Base-by-base conservation (phyloP, 2,113 vertebrate species). In the Orcinus orca region DNA sequence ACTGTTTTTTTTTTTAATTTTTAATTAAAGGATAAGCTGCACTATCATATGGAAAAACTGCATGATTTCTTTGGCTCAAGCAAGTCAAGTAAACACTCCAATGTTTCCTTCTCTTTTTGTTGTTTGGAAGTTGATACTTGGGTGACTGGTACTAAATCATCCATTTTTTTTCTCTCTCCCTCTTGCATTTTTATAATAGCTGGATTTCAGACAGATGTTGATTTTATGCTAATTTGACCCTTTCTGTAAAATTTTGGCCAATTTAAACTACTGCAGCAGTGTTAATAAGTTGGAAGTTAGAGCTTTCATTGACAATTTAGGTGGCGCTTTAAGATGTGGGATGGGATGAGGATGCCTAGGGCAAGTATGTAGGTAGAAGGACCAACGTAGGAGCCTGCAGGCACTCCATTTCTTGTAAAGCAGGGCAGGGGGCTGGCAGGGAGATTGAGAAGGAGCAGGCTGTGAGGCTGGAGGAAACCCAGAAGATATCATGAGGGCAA, bases 1-100 rank as follows among this genome's bases (percentile, higher is more conserved):
- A 94, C 70, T 91, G 91, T 90, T 97, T 98, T 92, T 98, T 92
- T 85, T 50, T 50, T 0, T 62, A 83, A 81, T 10, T 90, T 97
- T 93, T 97, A 97, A 97, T 98, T 97, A 98, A 94, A 96, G 33
- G 65, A 88, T 92, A 92, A 80, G 82, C 60, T 60, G 1, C 29
- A 58, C 23, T 44, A 92, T 92, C 88, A 14, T 63, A 93, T 95
- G 14, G 71, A 65, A 84, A 76, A 93, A 44, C 8, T 15, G 7
- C 60, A 73, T 73, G 68, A 88, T 93, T 92, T 93, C 83, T 83
- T 60, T 50, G 86, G 33, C 74, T 65, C 81, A 0, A 96, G 36
- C 74, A 91, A 96, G 36, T 71, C 38, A 84, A 67, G 38, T 79
- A 92, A 88, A 90, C 55, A 97, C 41, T 68, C 50, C 41, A 68